phyloP scores from a whole-genome alignment of 2,888 invertebrate species.

The Rhogogaster chlorosoma region DNA sequence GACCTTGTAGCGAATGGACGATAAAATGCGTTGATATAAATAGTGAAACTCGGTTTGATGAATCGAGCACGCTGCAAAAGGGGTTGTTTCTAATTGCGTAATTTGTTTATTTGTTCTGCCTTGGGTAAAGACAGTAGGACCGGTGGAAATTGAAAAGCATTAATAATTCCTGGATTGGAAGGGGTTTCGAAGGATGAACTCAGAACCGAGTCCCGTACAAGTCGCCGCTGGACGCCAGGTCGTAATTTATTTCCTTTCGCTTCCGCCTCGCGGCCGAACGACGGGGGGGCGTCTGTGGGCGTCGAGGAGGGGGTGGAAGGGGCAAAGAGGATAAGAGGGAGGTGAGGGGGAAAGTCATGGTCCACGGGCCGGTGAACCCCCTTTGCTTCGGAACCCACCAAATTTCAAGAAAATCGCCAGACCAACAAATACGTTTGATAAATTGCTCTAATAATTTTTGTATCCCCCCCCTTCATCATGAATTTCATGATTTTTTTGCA shows the following conservation, averaged over 20 bases:
- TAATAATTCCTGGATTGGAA: slow-evolving; percentile 65
- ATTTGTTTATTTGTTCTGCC: slow-evolving; percentile 69
- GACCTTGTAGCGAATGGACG: not conserved
- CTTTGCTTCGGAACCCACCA: slow-evolving; percentile 59
- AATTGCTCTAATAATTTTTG: slow-evolving; percentile 72
- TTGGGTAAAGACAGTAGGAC: slow-evolving; percentile 62
- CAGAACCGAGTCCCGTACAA: slow-evolving; percentile 61
- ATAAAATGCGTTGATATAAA: not conserved
- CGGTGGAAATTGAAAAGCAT: slow-evolving; percentile 73
- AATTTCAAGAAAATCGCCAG: slow-evolving; percentile 74
- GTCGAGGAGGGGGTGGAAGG: slow-evolving; percentile 4
- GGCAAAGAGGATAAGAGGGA: slow-evolving; percentile 10
- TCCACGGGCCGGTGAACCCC: slow-evolving; percentile 66
- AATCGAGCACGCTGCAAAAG: slow-evolving; percentile 55
- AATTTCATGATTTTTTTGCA: slow-evolving; percentile 68
- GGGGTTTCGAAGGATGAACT: slow-evolving; percentile 59
- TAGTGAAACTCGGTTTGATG: slow-evolving; percentile 48
- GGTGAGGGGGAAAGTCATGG: slow-evolving; percentile 64
- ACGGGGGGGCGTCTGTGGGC: slow-evolving; percentile 64
- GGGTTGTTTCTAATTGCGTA: slow-evolving; percentile 68
- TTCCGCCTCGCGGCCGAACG: slow-evolving; percentile 74
- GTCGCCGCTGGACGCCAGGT: slow-evolving; percentile 69
- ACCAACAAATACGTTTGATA: slow-evolving; percentile 68
- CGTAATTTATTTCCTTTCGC: slow-evolving; percentile 75
- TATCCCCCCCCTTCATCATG: slow-evolving; percentile 59